These are phyloP conservation scores for Alentia gelatinosa DNA, from an alignment of 2,888 invertebrate species.

Conservation along the genomic window DNA sequence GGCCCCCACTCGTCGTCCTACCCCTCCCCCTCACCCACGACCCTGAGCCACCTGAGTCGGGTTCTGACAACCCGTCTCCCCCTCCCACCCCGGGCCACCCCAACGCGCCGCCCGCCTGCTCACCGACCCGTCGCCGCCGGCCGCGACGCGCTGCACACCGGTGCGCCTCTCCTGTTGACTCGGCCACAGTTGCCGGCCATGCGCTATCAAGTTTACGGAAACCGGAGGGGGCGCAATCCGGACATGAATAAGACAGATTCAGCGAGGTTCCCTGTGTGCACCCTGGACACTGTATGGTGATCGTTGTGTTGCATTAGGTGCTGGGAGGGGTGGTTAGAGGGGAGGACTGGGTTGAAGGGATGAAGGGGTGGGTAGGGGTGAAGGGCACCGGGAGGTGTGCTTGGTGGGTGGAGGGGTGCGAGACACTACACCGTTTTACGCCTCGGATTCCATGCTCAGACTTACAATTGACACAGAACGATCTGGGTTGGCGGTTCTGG, in stretches of 20 bases:
- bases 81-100: too few relatives aligned
- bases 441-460: not conserved
- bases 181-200: not conserved
- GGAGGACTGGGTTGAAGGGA: too few relatives aligned
- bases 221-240: not conserved
- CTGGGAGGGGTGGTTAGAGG: too few relatives aligned
- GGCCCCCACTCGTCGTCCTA: not conserved
- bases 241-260: not conserved
- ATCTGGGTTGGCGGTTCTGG: not conserved
- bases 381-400: not conserved
- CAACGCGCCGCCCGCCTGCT: not conserved
- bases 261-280: not conserved
- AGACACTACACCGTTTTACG: not conserved
- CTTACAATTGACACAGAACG: not conserved
- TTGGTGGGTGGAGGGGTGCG: not conserved
- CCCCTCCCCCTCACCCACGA: not conserved
- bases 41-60: not conserved
- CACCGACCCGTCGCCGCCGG: not conserved
- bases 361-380: too few relatives aligned
- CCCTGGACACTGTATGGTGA: too few relatives aligned
- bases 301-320: too few relatives aligned
- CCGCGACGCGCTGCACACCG: not conserved
- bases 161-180: not conserved
- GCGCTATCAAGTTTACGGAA: conserved; percentile 40
- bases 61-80: conserved; percentile 11